These are phyloP conservation scores for Xanthia icteritia DNA, from an alignment of 2,888 invertebrate genomes.

Conservation along the genomic window DNA sequence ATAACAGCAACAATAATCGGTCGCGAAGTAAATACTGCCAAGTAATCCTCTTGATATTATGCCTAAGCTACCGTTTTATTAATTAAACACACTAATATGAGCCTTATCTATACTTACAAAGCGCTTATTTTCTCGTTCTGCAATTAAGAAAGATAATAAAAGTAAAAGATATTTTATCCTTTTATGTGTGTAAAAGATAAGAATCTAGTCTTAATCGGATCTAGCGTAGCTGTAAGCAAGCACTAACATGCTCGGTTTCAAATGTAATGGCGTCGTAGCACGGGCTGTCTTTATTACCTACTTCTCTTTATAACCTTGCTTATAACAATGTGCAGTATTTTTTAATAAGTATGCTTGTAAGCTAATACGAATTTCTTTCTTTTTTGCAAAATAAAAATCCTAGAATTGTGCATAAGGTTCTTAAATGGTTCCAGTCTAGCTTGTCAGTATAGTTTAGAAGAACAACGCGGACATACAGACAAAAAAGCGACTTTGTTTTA, in stretches of 20 bases:
- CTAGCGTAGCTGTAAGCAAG: slow-evolving; percentile 39
- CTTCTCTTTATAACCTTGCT: slow-evolving; percentile 23
- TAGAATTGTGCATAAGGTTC: neutral
- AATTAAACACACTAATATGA: slow-evolving; percentile 17
- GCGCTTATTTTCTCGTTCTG: slow-evolving; percentile 8
- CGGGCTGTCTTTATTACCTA: slow-evolving; percentile 27
- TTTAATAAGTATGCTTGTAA: slow-evolving; percentile 15
- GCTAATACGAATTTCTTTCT: neutral
- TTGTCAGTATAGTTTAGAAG: too few relatives aligned
- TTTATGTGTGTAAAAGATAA: slow-evolving; percentile 44
- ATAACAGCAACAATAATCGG: neutral
- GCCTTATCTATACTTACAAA: neutral
- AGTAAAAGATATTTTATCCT: slow-evolving; percentile 15
- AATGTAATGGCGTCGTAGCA: slow-evolving; percentile 46
- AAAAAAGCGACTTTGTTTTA: too few relatives aligned
- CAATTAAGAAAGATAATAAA: slow-evolving; percentile 28
- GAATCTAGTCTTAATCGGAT: slow-evolving; percentile 43
- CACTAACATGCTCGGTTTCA: slow-evolving; percentile 37
- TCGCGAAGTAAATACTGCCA: neutral
- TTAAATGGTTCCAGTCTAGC: neutral
- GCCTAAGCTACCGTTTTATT: neutral
- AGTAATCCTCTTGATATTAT: neutral
- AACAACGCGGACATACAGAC: too few relatives aligned
- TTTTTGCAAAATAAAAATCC: neutral
- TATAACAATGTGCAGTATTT: slow-evolving; percentile 24